phyloP scores from a whole-genome alignment of 1,140 invertebrate genomes.

The Ips typographus region DNA sequence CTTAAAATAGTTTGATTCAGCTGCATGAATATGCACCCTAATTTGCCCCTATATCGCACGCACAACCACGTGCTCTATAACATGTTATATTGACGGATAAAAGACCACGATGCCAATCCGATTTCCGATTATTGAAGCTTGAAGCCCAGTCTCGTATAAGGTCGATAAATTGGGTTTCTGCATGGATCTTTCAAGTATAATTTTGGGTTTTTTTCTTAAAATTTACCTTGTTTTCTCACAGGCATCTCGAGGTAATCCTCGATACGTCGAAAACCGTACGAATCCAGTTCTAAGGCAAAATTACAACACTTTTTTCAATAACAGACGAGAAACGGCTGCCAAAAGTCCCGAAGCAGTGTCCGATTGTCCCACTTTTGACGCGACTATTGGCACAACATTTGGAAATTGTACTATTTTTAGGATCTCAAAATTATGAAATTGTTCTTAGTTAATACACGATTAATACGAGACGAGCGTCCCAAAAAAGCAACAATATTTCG shows the following conservation, averaged over 20 bases:
- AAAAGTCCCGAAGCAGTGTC: background rate
- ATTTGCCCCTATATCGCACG: too few relatives aligned
- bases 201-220: background rate
- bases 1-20: too few relatives aligned
- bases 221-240: slow-evolving; percentile 23
- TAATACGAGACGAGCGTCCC: slow-evolving; percentile 9
- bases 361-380: background rate
- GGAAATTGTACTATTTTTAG: background rate
- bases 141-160: background rate
- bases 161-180: background rate
- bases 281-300: slow-evolving; percentile 20
- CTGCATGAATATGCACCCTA: too few relatives aligned
- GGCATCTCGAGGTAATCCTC: slow-evolving; percentile 28
- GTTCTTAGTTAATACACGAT: slow-evolving; percentile 7
- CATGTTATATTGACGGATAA: too few relatives aligned
- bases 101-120: too few relatives aligned
- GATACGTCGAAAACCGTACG: slow-evolving; percentile 23
- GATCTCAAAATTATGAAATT: background rate
- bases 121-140: too few relatives aligned
- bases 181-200: background rate
- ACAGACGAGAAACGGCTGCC: background rate
- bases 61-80: too few relatives aligned
- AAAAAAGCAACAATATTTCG: slow-evolving; percentile 17
- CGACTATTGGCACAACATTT: background rate
- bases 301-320: background rate